Base-by-base conservation (phyloP, 2,888 invertebrate genomes). In the Pristionchus exspectatus region DNA sequence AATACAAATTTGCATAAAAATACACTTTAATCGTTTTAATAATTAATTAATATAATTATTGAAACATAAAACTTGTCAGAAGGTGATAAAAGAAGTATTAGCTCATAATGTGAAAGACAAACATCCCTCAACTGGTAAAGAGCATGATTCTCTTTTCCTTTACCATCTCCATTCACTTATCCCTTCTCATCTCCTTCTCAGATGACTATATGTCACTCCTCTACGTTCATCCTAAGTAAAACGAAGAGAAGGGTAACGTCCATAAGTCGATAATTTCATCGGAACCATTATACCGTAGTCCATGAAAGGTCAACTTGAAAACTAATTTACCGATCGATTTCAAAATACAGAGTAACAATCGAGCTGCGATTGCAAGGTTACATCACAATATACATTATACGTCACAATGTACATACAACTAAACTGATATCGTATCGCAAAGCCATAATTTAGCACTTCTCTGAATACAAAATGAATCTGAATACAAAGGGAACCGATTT, bases 361-460 rank as follows among this genome's bases (percentile, higher is more conserved):
- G 54, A 54, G 50, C 81, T 81, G 81, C 44, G n/a, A 77, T 81
- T 81, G 81, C 81, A 81, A 81, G 30, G 33, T 16, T 59, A 85
- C 84, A n/a, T n/a, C n/a, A n/a, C n/a, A n/a, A n/a, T 21, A 59
- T 85, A 85, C 54, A 81, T 54, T 81, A 38, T 21, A 81, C 81
- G 54, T 27, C 81, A 81, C n/a, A 50, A 50, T 10, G n/a, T 81
- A 27, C 24, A 81, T 81, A 81, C 81, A 81, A 81, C 50, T 54
- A 50, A 81, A 81, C 27, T 74, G 74, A 74, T 74, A 74, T 33
- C 16, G 74, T 74, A 74, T 74, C 10, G 74, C 74, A 74, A 74
- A 74, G 74, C 74, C 44, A 74, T 74, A 74, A 74, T 74, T 33
- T 74, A 74, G 74, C 74, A 74, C 74, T 38, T 38, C 74, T 74